These are phyloP conservation scores for Syrrhaptes paradoxus DNA, from an alignment of 2,113 vertebrate genomes.

Conservation along the genomic window DNA sequence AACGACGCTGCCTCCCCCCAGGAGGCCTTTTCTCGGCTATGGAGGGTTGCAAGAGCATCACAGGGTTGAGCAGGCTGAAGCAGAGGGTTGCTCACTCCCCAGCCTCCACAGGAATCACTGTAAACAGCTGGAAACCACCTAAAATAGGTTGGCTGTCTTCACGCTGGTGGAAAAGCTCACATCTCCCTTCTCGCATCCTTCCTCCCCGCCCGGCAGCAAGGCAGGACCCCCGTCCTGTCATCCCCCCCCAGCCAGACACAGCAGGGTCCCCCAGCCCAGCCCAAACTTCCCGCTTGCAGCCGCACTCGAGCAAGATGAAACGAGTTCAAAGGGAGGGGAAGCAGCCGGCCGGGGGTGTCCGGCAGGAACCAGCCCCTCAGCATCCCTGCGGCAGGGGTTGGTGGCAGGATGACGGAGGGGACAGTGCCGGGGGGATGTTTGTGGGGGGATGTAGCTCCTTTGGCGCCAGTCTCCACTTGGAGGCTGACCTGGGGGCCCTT, in stretches of 20 bases:
- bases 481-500: fast-evolving
- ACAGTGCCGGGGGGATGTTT: neutral
- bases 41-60: neutral
- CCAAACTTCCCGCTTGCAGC: neutral
- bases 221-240: neutral
- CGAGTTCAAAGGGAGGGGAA: conserved; percentile 53
- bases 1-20: fast-evolving
- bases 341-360: neutral
- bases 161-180: neutral
- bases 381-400: neutral
- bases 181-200: conserved; percentile 20
- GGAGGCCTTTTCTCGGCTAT: fast-evolving
- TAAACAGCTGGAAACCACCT: neutral
- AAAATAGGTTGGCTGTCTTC: conserved; percentile 15
- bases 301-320: neutral
- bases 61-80: neutral
- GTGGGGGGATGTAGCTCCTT: neutral
- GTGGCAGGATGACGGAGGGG: conserved; percentile 1
- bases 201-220: fast-evolving
- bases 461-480: neutral
- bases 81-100: neutral
- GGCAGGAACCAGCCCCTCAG: neutral
- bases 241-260: neutral
- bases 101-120: neutral
- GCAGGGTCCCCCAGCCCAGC: neutral